These are phyloP conservation scores for Babyrousa celebensis DNA, from an alignment of 2,797 vertebrate species.

Conservation along the genomic window DNA sequence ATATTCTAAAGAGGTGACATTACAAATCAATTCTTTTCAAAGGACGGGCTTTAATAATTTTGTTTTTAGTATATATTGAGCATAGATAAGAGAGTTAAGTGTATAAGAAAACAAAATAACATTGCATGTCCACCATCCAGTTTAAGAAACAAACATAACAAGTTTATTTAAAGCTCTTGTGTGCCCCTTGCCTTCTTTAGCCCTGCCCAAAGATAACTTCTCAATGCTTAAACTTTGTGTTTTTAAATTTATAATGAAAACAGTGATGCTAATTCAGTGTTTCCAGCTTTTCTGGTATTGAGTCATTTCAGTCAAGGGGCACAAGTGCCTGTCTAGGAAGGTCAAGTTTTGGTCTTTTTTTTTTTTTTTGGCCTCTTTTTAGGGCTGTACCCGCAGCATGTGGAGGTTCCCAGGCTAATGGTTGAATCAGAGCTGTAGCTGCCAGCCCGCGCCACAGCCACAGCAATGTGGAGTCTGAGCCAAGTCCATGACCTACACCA, in stretches of 20 bases:
- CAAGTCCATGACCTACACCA: no score
- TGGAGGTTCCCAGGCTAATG: no score
- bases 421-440: no score
- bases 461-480: no score
- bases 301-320: neutral
- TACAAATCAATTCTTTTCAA: constrained; percentile 23
- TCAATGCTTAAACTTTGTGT: neutral
- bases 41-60: constrained; percentile 16
- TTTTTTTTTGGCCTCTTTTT: no score
- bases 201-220: neutral
- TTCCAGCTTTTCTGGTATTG: neutral
- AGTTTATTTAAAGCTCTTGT: neutral
- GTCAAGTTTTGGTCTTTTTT: neutral
- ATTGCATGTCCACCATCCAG: neutral
- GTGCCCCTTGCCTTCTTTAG: neutral
- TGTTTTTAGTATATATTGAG: neutral
- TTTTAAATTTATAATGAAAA: neutral
- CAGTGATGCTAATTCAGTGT: neutral
- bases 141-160: neutral
- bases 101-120: constrained; percentile 29
- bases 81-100: neutral
- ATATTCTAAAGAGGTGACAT: constrained; percentile 20
- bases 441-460: no score
- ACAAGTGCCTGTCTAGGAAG: neutral
- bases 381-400: no score